A percentile compares a stretch with the other conserved stretches of the same genome.
Evolutionary conservation across 1,140 invertebrate species (phyloP).

Genomic region (Belonocnema kinseyi): DNA sequence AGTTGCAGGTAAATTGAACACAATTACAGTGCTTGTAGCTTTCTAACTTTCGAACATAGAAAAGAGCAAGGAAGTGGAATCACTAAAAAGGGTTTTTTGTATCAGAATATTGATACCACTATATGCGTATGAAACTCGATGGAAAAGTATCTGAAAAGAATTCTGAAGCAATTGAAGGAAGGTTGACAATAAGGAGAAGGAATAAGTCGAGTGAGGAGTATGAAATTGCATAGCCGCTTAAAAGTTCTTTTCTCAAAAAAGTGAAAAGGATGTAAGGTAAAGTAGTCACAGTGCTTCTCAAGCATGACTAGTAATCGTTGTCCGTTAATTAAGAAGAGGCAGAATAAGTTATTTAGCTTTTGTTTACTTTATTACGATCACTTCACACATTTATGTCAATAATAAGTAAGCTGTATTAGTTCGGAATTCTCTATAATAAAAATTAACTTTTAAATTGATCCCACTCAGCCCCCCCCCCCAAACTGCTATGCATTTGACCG

Average conservation of each 20-base stretch:
- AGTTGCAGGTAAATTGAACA: background rate
- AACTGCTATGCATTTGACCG: too few relatives aligned
- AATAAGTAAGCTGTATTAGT: too few relatives aligned
- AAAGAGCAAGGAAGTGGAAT: background rate
- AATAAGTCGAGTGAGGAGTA: background rate
- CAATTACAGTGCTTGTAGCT: background rate
- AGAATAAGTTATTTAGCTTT: too few relatives aligned
- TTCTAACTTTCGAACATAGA: background rate
- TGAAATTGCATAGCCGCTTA: background rate
- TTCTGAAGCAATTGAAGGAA: background rate
- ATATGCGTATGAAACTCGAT: slow-evolving; percentile 4
- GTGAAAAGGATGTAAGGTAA: background rate
- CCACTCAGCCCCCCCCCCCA: too few relatives aligned
- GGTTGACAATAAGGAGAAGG: background rate
- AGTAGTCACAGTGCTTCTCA: too few relatives aligned
- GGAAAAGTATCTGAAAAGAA: background rate
- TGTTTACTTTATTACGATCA: too few relatives aligned
- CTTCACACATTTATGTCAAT: too few relatives aligned
- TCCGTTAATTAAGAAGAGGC: too few relatives aligned
- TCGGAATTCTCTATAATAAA: too few relatives aligned
- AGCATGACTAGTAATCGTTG: too few relatives aligned
- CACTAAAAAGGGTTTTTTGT: background rate
- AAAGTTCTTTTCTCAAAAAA: background rate
- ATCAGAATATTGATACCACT: background rate
- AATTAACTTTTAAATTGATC: too few relatives aligned